These are phyloP conservation scores for Rhegmatorhina hoffmannsi DNA, from an alignment of 2,113 vertebrate genomes.

Conservation along the genomic window DNA sequence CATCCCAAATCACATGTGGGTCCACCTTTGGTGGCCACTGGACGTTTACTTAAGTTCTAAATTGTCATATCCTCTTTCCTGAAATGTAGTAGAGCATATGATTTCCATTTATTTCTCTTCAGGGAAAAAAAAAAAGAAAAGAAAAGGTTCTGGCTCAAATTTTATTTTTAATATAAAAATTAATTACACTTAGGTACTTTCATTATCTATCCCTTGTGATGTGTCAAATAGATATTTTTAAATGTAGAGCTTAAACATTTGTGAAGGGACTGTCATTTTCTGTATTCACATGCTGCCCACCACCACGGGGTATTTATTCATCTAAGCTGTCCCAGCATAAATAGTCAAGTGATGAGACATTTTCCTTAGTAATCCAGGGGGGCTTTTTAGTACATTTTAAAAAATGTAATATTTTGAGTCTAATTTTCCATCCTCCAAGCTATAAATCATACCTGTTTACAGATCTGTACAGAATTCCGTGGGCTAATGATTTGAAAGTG, in stretches of 20 bases:
- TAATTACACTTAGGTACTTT: not conserved
- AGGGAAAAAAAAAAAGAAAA: not conserved
- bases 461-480: not conserved
- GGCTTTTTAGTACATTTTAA: not conserved
- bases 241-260: not conserved
- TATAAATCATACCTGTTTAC: constrained; percentile 62
- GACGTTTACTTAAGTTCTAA: not conserved
- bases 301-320: not conserved
- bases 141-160: not conserved
- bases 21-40: not conserved
- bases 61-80: not conserved
- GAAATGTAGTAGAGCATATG: not conserved
- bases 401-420: not conserved
- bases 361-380: not conserved
- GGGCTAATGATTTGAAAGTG: constrained; percentile 44
- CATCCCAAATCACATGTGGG: not conserved
- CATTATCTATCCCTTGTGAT: not conserved
- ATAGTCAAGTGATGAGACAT: not conserved
- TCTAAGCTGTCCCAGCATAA: not conserved
- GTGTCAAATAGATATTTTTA: not conserved
- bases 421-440: not conserved
- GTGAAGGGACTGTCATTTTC: not conserved
- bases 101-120: not conserved
- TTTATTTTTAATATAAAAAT: not conserved
- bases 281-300: not conserved